Base-by-base conservation (phyloP, 2,888 invertebrate genomes). In the Cremastobaeus sp. region DNA sequence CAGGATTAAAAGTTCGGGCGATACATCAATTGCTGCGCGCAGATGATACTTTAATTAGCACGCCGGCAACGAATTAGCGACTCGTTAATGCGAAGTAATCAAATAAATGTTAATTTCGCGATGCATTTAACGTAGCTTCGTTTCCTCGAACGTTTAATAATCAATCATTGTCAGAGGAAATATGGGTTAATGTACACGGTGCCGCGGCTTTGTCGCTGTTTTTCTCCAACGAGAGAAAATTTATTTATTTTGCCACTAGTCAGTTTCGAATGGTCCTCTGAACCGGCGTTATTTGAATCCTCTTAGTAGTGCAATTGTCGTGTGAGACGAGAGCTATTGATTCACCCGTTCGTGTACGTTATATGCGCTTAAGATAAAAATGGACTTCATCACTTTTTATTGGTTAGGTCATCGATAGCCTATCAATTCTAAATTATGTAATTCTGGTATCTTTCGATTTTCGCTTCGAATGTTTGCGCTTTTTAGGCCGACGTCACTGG, bases 121-220 rank as follows among this genome's bases (percentile, higher is more conserved):
- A 11, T 37, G 32, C 12, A 11, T 28, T 41, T 39, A 41, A 34
- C 15, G 39, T 55, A 17, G 14, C 8, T 32, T 14, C 21, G 25
- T 50, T 43, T 62, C 25, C 28, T 28, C 32, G 47, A 45, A 47
- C 21, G 25, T 34, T 39, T 34, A 21, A 47, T 30, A 37, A 66
- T 57, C 32, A 65, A 54, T 65, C 65, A 65, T 47, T 54, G 64
- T 54, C 54, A 37, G 8, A 14, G 28, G 8, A 47, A 59, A 68
- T 59, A 45, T 59, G 43, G 43, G 52, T 59, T 60, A 52, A 68
- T 59, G 50, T 54, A 34, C 8, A 52, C 1, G 15, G 45, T 57
- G 43, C 34, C 35, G 34, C 15, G 41, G 3, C 3, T 32, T 32
- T 6, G 3, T 3, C 3, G 25, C 25, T 5, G 3, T 32, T 32